A percentile compares a stretch with the other conserved stretches of the same genome.
phyloP scores from a whole-genome alignment of 2,888 invertebrate species.

The Coenonympha glycerion region DNA sequence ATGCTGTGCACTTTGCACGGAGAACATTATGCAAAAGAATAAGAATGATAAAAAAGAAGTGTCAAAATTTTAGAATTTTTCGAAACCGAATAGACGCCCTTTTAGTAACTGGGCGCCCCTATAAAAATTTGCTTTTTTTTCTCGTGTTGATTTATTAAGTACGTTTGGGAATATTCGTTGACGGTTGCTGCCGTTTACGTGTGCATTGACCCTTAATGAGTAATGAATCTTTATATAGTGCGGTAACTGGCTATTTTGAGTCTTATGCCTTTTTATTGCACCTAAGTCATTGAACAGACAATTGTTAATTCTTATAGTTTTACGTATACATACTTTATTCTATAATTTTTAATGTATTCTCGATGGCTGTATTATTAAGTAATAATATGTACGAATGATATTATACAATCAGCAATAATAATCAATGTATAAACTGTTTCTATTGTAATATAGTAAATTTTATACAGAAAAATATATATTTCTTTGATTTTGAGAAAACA shows the following conservation, averaged over 20 bases:
- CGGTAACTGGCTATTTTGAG: background rate
- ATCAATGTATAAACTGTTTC: slow-evolving; percentile 5
- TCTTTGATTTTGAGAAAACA: slow-evolving; percentile 4
- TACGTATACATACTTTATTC: background rate
- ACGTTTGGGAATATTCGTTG: background rate
- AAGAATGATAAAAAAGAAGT: no score
- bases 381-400: background rate
- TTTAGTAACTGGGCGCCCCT: no score
- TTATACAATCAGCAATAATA: background rate
- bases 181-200: background rate
- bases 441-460: slow-evolving; percentile 7
- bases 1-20: no score
- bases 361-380: background rate
- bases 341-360: background rate
- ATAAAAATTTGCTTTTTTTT: no score
- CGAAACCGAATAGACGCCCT: no score
- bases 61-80: no score
- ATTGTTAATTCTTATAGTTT: background rate
- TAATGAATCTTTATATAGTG: slow-evolving; percentile 7
- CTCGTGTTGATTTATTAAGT: background rate
- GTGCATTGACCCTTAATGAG: background rate
- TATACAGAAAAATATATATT: background rate
- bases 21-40: no score
- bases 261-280: background rate
- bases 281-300: slow-evolving; percentile 32